These are phyloP conservation scores for Mesocricetus auratus DNA, from an alignment of 2,113 vertebrate genomes.

Conservation along the genomic window DNA sequence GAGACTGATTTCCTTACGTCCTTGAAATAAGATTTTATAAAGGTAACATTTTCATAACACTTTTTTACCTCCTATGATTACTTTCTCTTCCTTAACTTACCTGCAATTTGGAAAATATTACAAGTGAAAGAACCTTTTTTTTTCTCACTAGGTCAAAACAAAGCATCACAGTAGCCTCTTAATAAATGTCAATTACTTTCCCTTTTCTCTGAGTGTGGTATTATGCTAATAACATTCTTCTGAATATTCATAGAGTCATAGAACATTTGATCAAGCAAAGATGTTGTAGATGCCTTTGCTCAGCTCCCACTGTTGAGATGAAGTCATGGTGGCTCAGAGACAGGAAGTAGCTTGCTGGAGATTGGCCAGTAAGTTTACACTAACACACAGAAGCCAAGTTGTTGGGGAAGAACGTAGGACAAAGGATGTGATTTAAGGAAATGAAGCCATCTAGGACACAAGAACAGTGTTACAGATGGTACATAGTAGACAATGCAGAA, in stretches of 20 bases:
- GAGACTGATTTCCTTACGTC: not conserved
- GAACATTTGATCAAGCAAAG: slow-evolving; percentile 57
- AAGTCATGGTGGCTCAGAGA: slow-evolving; percentile 43
- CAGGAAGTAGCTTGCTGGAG: not conserved
- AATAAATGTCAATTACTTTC: slow-evolving; percentile 73
- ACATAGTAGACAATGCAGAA: not conserved
- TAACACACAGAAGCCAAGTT: slow-evolving; percentile 3
- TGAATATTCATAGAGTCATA: slow-evolving; percentile 68
- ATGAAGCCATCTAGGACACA: not conserved
- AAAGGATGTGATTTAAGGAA: not conserved
- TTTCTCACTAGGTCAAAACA: slow-evolving; percentile 68
- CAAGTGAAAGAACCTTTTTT: slow-evolving; percentile 46
- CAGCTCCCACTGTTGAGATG: not conserved
- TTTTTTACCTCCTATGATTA: slow-evolving; percentile 14
- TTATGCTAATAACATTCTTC: slow-evolving; percentile 64
- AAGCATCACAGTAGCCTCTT: slow-evolving; percentile 59
- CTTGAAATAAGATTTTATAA: not conserved
- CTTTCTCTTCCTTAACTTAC: not conserved
- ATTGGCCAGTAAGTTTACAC: slow-evolving; percentile 16
- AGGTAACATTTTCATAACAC: slow-evolving; percentile 51
- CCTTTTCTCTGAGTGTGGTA: slow-evolving; percentile 68
- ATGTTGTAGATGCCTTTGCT: slow-evolving; percentile 15
- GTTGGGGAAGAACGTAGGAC: not conserved
- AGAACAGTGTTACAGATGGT: not conserved
- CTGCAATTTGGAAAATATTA: slow-evolving; percentile 2